phyloP scores from a whole-genome alignment of 2,888 invertebrate genomes.

The Lydus trimaculatus region DNA sequence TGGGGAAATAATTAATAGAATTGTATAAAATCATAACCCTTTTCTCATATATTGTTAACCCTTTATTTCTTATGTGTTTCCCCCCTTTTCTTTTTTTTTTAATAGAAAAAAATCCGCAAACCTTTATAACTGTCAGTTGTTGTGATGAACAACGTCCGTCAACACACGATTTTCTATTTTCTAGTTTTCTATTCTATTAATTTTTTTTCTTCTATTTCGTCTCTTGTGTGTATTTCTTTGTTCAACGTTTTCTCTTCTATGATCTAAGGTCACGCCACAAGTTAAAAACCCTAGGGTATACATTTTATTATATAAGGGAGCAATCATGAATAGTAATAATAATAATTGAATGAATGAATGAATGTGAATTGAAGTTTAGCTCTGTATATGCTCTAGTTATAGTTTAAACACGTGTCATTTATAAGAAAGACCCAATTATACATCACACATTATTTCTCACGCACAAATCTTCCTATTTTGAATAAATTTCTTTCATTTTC shows the following conservation, averaged over 20 bases:
- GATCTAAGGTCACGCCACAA: slow-evolving; percentile 51
- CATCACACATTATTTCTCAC: slow-evolving; percentile 2
- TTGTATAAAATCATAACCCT: too few species aligned
- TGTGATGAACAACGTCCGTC: slow-evolving; percentile 36
- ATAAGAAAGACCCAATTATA: slow-evolving; percentile 4
- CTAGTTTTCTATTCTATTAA: background rate
- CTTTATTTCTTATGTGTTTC: background rate
- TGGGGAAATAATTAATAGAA: slow-evolving; percentile 3
- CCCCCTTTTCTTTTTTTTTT: background rate
- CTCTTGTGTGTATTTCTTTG: background rate
- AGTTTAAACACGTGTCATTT: slow-evolving; percentile 10
- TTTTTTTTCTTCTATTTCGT: background rate
- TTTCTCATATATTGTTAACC: too few species aligned
- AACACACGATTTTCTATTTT: slow-evolving; percentile 11
- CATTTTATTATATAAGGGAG: slow-evolving; percentile 20
- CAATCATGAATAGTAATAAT: slow-evolving; percentile 44
- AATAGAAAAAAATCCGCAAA: slow-evolving; percentile 14
- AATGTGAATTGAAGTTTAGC: background rate
- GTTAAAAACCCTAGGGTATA: slow-evolving; percentile 45
- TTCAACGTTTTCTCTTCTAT: slow-evolving; percentile 19
- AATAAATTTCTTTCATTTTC: background rate
- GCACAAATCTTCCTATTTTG: background rate
- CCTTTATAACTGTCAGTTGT: slow-evolving; percentile 31
- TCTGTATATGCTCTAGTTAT: slow-evolving; percentile 5
- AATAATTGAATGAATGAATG: slow-evolving; percentile 22